Base-by-base conservation (phyloP, 2,113 vertebrate species). In the Pelusios castaneus region DNA sequence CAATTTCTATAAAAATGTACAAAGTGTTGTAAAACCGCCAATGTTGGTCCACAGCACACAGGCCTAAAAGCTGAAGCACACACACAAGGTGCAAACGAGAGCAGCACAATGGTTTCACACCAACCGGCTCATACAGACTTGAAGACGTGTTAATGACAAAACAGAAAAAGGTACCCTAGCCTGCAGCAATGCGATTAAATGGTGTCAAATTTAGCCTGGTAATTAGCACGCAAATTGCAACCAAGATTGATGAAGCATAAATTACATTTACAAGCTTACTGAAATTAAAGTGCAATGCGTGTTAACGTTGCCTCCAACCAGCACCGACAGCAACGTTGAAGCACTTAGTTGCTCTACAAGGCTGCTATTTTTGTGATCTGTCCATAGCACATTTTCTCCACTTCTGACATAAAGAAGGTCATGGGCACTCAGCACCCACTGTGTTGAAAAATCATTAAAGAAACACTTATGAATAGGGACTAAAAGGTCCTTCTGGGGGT, bases 1-100 rank as follows among this genome's bases (percentile, higher is more conserved):
- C 90, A 83, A 82, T 82, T 80, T 75, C 88, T 85, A 87, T 38
- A 79, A 80, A 91, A 91, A 87, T 27, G 47, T 91, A 81, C 75
- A 87, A 51, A 60, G 80, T 75, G 60, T 27, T 79, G 52, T 41
- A 24, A 58, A 49, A 87, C 34, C 52, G 56, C 27, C 87, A 31
- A 29, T 14, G 31, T 47, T 60, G 34, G n/a, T 55, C 56, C 41
- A 41, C 31, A 85, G 27, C 3, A 34, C 34, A 63, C 63, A 21
- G 31, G 67, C 49, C 34, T 58, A 79, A 45, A 70, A 54, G 21
- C 38, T 22, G 54, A 60, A 38, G 77, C 43, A 51, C 73, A 86
- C 67, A 80, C 47, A 86, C 75, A 43, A 22, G n/a, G 83, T 86
- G 76, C 21, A 29, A 73, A 73, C 10, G 25, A 52, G 60, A 81